Evolutionary conservation across 2,113 vertebrate genomes (phyloP).

Genomic region (Pachycephala philippinensis): DNA sequence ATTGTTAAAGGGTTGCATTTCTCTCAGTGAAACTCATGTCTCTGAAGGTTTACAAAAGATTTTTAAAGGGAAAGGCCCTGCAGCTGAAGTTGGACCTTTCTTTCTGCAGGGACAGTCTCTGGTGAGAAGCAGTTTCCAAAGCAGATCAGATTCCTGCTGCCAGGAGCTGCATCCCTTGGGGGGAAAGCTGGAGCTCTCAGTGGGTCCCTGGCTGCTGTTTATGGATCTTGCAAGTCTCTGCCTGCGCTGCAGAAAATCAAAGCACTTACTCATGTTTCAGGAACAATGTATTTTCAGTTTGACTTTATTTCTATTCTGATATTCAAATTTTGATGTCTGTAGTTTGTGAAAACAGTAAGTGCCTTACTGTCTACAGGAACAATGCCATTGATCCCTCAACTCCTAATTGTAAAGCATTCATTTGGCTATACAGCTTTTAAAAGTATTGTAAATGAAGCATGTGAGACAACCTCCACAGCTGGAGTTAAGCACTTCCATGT

Average conservation of each 20-base stretch:
- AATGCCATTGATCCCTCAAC: neutral
- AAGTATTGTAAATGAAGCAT: neutral
- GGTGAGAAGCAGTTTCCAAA: neutral
- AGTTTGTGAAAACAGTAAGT: neutral
- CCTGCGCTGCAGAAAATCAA: neutral
- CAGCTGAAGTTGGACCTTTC: neutral
- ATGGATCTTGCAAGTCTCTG: neutral
- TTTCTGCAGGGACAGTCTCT: neutral
- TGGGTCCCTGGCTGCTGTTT: neutral
- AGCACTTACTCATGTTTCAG: neutral
- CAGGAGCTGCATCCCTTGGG: neutral
- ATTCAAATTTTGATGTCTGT: neutral
- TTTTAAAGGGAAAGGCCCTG: neutral
- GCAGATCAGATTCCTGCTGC: neutral
- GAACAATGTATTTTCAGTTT: neutral
- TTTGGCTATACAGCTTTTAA: neutral
- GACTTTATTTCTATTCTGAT: neutral
- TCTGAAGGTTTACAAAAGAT: neutral
- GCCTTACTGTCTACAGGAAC: neutral
- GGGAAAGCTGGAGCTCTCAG: neutral
- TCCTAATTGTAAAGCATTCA: neutral
- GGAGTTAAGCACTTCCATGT: constrained; percentile 3
- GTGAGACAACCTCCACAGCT: neutral
- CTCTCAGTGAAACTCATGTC: neutral
- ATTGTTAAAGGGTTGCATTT: neutral